Conservation (phyloP, 2,113 vertebrate species). For the Sapayoa aenigma region DNA sequence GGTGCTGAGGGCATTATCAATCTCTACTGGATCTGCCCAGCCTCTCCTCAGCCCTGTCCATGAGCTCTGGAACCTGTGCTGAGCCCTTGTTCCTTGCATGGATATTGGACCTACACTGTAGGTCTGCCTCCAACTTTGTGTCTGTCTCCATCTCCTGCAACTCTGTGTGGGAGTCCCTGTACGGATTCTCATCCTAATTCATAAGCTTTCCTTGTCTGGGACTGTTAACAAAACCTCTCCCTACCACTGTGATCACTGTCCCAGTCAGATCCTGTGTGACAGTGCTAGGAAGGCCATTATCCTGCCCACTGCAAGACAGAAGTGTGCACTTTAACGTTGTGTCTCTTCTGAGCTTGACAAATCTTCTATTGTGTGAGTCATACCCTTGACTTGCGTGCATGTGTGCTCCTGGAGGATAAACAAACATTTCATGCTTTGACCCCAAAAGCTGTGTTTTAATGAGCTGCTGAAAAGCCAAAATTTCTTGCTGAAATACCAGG, state of each 20-base stretch:
- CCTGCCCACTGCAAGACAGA: background rate
- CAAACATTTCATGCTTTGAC: background rate
- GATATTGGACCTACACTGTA: background rate
- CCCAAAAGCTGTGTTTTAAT: background rate
- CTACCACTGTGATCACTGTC: background rate
- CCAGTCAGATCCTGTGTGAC: background rate
- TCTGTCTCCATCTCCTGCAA: background rate
- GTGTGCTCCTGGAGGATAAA: background rate
- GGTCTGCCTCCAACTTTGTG: background rate
- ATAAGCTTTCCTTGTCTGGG: background rate
- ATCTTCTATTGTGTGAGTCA: background rate
- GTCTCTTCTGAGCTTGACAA: background rate
- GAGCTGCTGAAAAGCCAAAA: background rate
- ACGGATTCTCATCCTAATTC: background rate
- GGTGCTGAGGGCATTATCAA: background rate
- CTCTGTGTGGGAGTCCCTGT: background rate
- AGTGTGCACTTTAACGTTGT: background rate
- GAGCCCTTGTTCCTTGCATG: background rate
- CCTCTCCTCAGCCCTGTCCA: accelerated
- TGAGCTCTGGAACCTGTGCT: background rate
- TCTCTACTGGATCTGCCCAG: background rate
- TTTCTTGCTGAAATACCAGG: background rate
- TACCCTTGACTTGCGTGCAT: background rate
- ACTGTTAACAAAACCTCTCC: background rate
- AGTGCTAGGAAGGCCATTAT: background rate